Conservation (phyloP, 2,888 invertebrate species). For the Biston betularia region DNA sequence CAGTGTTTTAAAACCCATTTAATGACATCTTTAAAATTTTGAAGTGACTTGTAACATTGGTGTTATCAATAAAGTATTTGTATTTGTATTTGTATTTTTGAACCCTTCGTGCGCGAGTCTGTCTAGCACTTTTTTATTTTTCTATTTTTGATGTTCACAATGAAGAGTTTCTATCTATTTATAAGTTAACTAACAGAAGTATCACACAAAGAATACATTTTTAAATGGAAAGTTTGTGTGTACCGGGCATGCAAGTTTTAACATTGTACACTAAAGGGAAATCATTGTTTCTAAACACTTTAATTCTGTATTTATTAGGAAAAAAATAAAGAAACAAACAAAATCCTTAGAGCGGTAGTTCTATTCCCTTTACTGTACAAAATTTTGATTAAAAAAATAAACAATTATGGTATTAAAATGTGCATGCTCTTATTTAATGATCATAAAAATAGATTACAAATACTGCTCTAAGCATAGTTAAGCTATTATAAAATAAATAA, state of each 20-base stretch:
- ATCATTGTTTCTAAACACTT: constrained; percentile 47
- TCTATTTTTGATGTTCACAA: too few species aligned
- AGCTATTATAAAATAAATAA: constrained; percentile 65
- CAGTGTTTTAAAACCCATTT: too few species aligned
- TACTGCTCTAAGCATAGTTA: constrained; percentile 81
- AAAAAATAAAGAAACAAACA: constrained; percentile 49
- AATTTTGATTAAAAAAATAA: constrained; percentile 51
- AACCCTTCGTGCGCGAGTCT: too few species aligned
- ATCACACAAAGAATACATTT: too few species aligned
- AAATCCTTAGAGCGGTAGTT: constrained; percentile 79
- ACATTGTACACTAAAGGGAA: constrained; percentile 87
- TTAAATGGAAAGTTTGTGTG: not conserved
- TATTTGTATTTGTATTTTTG: too few species aligned
- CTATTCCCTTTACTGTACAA: constrained; percentile 84
- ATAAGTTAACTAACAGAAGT: too few species aligned
- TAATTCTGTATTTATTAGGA: constrained; percentile 42
- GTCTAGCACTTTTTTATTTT: too few species aligned
- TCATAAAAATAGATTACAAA: constrained; percentile 50
- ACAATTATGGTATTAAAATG: constrained; percentile 51
- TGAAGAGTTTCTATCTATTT: too few species aligned
- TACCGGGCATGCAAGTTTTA: constrained; percentile 63
- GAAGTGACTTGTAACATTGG: too few species aligned
- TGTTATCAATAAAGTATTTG: too few species aligned
- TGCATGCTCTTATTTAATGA: constrained; percentile 67
- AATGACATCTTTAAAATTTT: too few species aligned